phyloP scores from a whole-genome alignment of 2,888 invertebrate genomes.

The Sipunculus nudus region DNA sequence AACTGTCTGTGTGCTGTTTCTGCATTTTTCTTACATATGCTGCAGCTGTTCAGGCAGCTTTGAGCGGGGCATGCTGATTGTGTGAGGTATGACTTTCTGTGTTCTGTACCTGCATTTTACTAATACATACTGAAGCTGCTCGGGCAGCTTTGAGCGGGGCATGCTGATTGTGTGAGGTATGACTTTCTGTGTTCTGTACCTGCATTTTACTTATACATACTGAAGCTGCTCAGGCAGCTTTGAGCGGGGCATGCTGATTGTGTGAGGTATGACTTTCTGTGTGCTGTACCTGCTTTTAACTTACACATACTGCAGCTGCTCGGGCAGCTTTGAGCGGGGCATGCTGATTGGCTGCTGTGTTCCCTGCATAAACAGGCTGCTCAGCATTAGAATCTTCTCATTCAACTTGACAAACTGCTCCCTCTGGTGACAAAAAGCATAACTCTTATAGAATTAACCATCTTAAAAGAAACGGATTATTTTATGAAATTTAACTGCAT shows the following conservation, averaged over 20 bases:
- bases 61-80: no score
- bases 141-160: no score
- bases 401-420: constrained; percentile 82
- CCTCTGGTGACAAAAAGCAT: constrained; percentile 54
- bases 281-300: constrained; percentile 52
- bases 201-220: constrained; percentile 74
- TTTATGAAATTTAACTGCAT: no score
- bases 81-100: no score
- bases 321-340: constrained; percentile 75
- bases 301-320: constrained; percentile 78
- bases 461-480: no score
- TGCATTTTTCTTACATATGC: no score
- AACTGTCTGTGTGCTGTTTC: no score
- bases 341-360: constrained; percentile 73
- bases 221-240: constrained; percentile 78
- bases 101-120: no score
- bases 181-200: background rate
- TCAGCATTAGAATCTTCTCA: constrained; percentile 77
- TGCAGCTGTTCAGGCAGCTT: no score
- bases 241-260: background rate
- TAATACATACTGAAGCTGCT: no score
- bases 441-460: no score
- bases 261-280: background rate
- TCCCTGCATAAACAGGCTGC: constrained; percentile 63
- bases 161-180: background rate